Evolutionary conservation across 2,797 vertebrate genomes (phyloP).

Genomic region (Anniella stebbinsi): DNA sequence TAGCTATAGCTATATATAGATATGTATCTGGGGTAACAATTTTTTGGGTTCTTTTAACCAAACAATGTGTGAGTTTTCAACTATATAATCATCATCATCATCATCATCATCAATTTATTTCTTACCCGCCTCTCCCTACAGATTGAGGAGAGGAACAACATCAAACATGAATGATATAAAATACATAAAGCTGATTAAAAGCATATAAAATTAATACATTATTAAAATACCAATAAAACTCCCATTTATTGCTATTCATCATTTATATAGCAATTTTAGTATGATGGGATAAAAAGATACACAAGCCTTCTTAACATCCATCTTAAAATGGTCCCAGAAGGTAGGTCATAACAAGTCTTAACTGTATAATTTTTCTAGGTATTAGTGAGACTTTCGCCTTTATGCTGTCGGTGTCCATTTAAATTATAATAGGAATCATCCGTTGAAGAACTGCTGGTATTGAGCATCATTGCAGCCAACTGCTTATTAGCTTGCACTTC

Average conservation of each 20-base stretch:
- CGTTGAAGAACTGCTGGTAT: not conserved
- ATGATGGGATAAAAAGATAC: not conserved
- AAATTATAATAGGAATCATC: not conserved
- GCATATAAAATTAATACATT: too few relatives aligned
- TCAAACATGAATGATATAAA: too few relatives aligned
- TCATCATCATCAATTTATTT: too few relatives aligned
- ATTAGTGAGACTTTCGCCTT: not conserved
- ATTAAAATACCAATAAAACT: too few relatives aligned
- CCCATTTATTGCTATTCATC: not conserved
- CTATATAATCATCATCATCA: too few relatives aligned
- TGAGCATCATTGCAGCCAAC: not conserved
- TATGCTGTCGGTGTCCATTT: not conserved
- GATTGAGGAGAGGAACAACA: too few relatives aligned
- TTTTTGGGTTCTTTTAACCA: not conserved
- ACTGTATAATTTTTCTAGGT: not conserved
- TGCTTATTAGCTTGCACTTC: not conserved
- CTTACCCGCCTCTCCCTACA: too few relatives aligned
- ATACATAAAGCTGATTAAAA: too few relatives aligned
- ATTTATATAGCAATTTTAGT: slow-evolving; percentile 8
- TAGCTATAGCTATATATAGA: too few relatives aligned
- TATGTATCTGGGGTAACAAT: too few relatives aligned
- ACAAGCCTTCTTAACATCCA: not conserved
- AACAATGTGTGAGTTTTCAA: not conserved
- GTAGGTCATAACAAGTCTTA: not conserved
- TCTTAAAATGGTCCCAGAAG: not conserved